A percentile compares a stretch with the other conserved stretches of the same genome.
phyloP scores from a whole-genome alignment of 2,888 invertebrate genomes.

The Microctonus aethiopoides region DNA sequence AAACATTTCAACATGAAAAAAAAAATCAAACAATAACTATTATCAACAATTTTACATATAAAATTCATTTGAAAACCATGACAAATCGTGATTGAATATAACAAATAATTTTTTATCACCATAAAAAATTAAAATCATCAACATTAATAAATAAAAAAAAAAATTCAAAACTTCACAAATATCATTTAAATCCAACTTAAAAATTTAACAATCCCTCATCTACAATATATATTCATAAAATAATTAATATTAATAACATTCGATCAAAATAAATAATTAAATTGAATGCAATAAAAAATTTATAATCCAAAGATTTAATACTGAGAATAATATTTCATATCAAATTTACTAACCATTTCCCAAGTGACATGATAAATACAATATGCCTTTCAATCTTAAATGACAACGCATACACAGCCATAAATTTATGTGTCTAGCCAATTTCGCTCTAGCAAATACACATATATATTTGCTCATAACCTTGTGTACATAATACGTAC shows the following conservation, averaged over 20 bases:
- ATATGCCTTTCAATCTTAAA: not conserved
- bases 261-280: not conserved
- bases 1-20: too few relatives aligned
- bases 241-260: not conserved
- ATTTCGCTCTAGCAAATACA: slow-evolving; percentile 28
- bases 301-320: not conserved
- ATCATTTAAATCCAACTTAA: too few relatives aligned
- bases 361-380: not conserved
- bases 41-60: too few relatives aligned
- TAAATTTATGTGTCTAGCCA: slow-evolving; percentile 6
- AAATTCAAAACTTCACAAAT: too few relatives aligned
- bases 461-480: not conserved
- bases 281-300: not conserved
- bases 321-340: not conserved
- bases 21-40: too few relatives aligned
- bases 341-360: not conserved
- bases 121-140: too few relatives aligned
- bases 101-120: too few relatives aligned
- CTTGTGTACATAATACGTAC: not conserved
- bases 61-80: too few relatives aligned
- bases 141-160: too few relatives aligned
- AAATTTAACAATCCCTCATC: not conserved
- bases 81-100: too few relatives aligned
- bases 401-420: not conserved
- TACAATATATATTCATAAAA: not conserved